These are phyloP conservation scores for Mesaphorura yosii DNA, from an alignment of 1,140 invertebrate genomes.

Conservation along the genomic window DNA sequence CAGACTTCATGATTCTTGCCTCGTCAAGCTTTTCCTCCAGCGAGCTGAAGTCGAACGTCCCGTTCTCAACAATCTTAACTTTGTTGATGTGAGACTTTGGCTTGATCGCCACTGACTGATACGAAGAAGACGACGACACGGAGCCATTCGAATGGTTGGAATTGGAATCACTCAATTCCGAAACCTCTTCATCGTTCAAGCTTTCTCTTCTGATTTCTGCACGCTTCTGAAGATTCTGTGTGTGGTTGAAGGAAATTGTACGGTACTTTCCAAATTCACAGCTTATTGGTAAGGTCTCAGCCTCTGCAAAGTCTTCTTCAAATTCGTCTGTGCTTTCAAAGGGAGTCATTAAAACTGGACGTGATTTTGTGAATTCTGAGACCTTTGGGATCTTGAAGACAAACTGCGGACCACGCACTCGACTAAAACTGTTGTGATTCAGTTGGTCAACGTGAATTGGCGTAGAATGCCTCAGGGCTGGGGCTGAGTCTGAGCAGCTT, in stretches of 20 bases:
- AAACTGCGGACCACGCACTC: conserved; percentile 1
- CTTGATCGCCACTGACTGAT: neutral
- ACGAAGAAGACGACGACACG: neutral
- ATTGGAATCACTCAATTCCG: neutral
- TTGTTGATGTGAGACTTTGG: neutral
- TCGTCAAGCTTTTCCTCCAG: neutral
- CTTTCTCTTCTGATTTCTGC: neutral
- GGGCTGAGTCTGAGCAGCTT: neutral
- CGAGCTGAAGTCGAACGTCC: neutral
- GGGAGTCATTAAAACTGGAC: neutral
- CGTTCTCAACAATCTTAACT: conserved; percentile 1
- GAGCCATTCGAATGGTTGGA: too few species aligned
- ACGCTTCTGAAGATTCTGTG: neutral
- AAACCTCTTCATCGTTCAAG: neutral
- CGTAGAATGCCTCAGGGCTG: neutral
- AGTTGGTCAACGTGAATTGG: neutral
- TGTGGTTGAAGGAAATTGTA: neutral
- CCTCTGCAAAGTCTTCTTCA: conserved; percentile 7
- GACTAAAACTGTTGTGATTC: neutral
- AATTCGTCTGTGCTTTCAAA: conserved; percentile 22
- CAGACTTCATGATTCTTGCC: neutral
- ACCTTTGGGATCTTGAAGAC: conserved; percentile 6
- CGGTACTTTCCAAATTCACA: neutral
- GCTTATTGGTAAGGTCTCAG: too few species aligned
- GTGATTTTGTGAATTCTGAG: conserved; percentile 5